Conservation (phyloP, 2,113 vertebrate genomes). For the Rhinoptilus africanus region DNA sequence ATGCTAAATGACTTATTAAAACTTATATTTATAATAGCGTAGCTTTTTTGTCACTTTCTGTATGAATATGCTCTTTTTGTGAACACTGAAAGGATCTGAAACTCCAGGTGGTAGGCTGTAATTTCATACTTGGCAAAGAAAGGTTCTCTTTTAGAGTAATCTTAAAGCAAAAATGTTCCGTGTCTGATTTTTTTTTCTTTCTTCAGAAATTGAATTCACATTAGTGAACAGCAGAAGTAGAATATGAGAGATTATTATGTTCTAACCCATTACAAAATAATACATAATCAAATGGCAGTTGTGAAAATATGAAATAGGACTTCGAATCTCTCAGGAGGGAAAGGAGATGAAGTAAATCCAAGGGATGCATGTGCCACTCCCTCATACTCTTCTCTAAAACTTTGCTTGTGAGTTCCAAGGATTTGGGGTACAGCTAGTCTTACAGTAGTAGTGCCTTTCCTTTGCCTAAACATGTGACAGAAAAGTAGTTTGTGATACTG, state of each 20-base stretch:
- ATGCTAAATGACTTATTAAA: neutral
- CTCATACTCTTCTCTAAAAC: neutral
- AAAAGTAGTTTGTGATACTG: neutral
- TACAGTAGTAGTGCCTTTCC: neutral
- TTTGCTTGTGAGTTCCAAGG: neutral
- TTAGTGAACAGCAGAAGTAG: neutral
- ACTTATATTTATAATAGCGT: neutral
- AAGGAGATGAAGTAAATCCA: neutral
- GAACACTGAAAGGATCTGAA: constrained; percentile 13
- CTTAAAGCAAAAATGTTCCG: neutral
- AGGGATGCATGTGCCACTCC: neutral
- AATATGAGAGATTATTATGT: neutral
- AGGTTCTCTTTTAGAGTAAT: neutral
- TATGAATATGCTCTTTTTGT: neutral
- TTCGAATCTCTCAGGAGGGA: neutral
- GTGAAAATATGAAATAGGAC: neutral
- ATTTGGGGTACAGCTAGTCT: neutral
- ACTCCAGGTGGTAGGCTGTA: constrained; percentile 28
- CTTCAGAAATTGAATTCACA: neutral
- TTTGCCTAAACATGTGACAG: neutral
- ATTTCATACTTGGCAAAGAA: constrained; percentile 7
- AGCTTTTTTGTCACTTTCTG: constrained; percentile 4
- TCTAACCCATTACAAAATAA: neutral
- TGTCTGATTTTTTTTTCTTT: neutral
- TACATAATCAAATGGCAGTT: neutral